Base-by-base conservation (phyloP, 2,888 invertebrate genomes). In the Drosophila villosipedis region DNA sequence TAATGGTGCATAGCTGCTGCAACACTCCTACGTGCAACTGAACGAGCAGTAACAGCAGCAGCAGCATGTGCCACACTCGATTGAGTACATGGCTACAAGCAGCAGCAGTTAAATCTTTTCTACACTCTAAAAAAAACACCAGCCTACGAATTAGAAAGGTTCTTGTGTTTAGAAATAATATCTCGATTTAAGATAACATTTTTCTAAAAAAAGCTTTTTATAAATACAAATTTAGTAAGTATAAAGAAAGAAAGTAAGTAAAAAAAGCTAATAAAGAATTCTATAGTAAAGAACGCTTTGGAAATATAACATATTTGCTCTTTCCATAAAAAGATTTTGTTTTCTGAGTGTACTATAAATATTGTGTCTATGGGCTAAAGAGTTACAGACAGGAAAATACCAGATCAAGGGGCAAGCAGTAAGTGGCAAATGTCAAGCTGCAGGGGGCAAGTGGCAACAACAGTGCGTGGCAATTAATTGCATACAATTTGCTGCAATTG, bases 1-100 rank as follows among this genome's bases (percentile, higher is more conserved):
- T 82, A 82, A 80, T 82, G 78, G 79, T 67, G 80, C 71, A 74
- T 78, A 58, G 67, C 52, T 55, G 10, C 22, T 31, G 41, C 41
- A 58, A 43, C 28, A 16, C 14, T n/a, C 14, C 7, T 82, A 82
- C 80, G 82, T 80, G 79, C 78, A 68, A 58, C 66, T 66, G 28
- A 30, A 47, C 25, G 47, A 37, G 54, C 74, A 57, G 68, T 62
- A 47, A 47, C 14, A 22, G 4, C 31, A 52, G 52, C 31, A 30
- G 25, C 25, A 47, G 52, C 74, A 68, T 66, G 22, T 60, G 73
- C 60, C n/a, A 53, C 47, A 47, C 16, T 25, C 4, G 47, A 47
- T 25, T 47, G 47, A 9, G 1, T 16, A 2, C 25, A 25, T 9
- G 25, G 22, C 30, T 30, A 30, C 28, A 25, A 47, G 25, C 22